These are phyloP conservation scores for Alosa sapidissima DNA, from an alignment of 2,797 vertebrate genomes.

Conservation along the genomic window DNA sequence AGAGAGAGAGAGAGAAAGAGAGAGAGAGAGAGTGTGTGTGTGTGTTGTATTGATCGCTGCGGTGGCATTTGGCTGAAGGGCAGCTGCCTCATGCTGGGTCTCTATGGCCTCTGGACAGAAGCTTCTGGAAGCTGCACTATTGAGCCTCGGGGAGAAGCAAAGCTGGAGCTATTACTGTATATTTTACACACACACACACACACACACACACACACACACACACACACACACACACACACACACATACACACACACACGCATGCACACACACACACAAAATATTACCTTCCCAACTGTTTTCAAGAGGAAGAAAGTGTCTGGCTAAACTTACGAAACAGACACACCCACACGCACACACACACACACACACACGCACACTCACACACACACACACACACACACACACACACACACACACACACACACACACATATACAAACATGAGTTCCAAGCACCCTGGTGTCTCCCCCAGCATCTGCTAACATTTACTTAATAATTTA, in stretches of 20 bases:
- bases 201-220: not conserved
- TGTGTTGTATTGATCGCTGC: slow-evolving; percentile 6
- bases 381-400: not conserved
- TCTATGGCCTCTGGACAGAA: slow-evolving; percentile 2
- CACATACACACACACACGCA: not conserved
- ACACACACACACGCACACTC: not conserved
- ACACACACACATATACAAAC: not conserved
- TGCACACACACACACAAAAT: not conserved
- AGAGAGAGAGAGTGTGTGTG: not conserved
- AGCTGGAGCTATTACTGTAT: not conserved
- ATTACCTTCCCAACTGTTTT: not conserved
- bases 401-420: not conserved
- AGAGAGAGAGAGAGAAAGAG: not conserved
- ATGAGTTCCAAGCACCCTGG: not conserved
- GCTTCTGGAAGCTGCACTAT: not conserved
- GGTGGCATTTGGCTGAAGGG: slow-evolving; percentile 21
- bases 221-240: not conserved
- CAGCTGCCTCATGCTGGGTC: slow-evolving; percentile 6
- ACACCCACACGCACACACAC: not conserved
- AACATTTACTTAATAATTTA: slow-evolving; percentile 25
- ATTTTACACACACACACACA: not conserved
- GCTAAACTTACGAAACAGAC: not conserved
- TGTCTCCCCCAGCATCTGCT: not conserved
- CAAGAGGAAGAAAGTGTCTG: not conserved
- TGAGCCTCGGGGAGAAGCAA: not conserved